Evolutionary conservation across 2,113 vertebrate species (phyloP), one percentile per base, ranked within the genome.

Genomic region (Tonatia bakeri): DNA sequence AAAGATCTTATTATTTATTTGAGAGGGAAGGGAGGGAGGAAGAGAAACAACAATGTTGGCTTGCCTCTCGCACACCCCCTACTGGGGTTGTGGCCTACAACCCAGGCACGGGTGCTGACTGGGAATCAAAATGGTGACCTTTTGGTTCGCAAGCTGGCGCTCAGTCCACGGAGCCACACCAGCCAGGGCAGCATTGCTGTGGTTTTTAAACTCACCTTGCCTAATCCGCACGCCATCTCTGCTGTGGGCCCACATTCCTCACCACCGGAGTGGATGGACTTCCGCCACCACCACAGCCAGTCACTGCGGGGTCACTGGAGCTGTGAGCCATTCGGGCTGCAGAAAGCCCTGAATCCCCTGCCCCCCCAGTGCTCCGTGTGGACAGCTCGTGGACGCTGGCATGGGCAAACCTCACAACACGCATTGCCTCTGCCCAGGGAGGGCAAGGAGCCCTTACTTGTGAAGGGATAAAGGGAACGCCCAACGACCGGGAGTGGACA

Each of bases 261-360:
- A 65, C 61, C 17, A 22, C 24, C 43, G 24, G 77, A 43, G 26
- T 75, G 81, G 80, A 93, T 2, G 22, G 54, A 64, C 4, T 45
- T 72, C 67, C 87, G 73, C 64, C 92, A 70, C 43, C 26, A 81
- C 0, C 1, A 64, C 19, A 24, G 82, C 8, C 90, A 50, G n/a
- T 33, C 86, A 52, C n/a, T 11, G 64, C 1, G 24, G 43, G 12
- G 75, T 61, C 65, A 50, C 45, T 1, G 3, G 10, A 0, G 4
- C 67, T 28, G 0, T 64, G 8, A 83, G 90, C 26, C 7, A 31
- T 20, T 43, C n/a, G 1, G 36, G 67, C n/a, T 65, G 83, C 1
- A n/a, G 36, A 33, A 31, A 70, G 72, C n/a, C 85, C 5, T 28
- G 40, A n/a, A n/a, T n/a, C n/a, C n/a, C n/a, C n/a, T n/a, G 43